These are phyloP conservation scores for Tiaroga cobitis DNA, from an alignment of 2,797 vertebrate species.

Conservation along the genomic window DNA sequence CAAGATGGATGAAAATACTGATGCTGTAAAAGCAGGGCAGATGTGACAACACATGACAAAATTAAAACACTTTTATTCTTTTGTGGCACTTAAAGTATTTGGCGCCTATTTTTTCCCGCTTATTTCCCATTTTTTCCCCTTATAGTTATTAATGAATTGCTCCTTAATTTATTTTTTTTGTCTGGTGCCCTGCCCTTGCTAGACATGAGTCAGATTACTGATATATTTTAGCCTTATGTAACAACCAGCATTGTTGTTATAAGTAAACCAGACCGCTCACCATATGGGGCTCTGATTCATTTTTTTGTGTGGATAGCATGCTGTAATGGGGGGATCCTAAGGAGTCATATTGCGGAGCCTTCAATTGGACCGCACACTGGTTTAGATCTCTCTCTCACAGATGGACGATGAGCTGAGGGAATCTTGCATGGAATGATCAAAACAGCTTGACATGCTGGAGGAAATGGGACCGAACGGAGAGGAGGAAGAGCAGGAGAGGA, in stretches of 20 bases:
- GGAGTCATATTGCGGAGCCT: conserved; percentile 63
- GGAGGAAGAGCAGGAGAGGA: conserved; percentile 79
- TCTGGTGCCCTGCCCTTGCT: neutral
- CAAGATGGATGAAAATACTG: too few species aligned
- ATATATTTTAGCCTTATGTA: conserved; percentile 43
- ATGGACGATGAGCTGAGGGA: conserved; percentile 78
- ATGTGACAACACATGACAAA: too few species aligned
- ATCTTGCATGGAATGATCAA: conserved; percentile 76
- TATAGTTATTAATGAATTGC: too few species aligned
- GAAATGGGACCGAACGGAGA: conserved; percentile 82
- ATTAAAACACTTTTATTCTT: too few species aligned
- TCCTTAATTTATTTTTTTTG: too few species aligned
- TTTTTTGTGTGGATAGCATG: conserved; percentile 64
- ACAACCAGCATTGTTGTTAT: conserved; percentile 50
- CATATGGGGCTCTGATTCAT: conserved; percentile 72
- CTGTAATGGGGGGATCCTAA: conserved; percentile 67
- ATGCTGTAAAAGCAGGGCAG: too few species aligned
- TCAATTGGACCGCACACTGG: conserved; percentile 60
- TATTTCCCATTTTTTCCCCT: too few species aligned
- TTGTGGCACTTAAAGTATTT: too few species aligned
- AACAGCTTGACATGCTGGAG: conserved; percentile 70
- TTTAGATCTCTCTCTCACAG: conserved; percentile 72
- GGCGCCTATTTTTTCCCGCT: too few species aligned
- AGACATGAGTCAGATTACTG: conserved; percentile 34
- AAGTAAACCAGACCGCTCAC: conserved; percentile 41